Conservation (phyloP, 1,140 invertebrate species). For the Diplogasteroides magnus region DNA sequence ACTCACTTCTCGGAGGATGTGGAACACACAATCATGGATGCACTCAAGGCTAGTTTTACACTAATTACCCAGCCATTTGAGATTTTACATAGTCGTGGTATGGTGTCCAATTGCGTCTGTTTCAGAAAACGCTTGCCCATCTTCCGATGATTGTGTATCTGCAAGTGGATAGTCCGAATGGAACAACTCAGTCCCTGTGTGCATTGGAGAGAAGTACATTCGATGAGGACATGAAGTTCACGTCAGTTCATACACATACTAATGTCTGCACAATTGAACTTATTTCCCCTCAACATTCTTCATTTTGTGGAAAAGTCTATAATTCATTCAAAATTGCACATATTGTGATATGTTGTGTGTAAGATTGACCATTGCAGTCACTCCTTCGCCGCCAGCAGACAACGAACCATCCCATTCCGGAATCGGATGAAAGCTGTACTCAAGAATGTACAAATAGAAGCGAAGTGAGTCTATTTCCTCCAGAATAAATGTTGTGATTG, state of each 20-base stretch:
- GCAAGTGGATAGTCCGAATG: not conserved
- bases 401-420: conserved; percentile 20
- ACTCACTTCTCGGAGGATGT: conserved; percentile 59
- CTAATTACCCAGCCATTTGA: not conserved
- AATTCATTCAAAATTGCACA: too few relatives aligned
- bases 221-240: too few relatives aligned
- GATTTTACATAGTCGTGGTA: not conserved
- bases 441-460: conserved; percentile 79
- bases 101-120: not conserved
- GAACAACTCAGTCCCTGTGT: not conserved
- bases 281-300: too few relatives aligned
- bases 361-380: not conserved
- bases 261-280: too few relatives aligned
- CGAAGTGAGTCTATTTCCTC: conserved; percentile 25
- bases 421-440: conserved; percentile 57
- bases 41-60: conserved; percentile 39
- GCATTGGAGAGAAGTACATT: not conserved
- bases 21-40: conserved; percentile 49
- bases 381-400: not conserved
- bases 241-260: too few relatives aligned
- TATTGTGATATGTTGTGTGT: too few relatives aligned
- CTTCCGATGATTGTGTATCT: conserved; percentile 44
- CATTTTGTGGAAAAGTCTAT: too few relatives aligned
- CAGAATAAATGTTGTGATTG: not conserved
- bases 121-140: conserved; percentile 48